Evolutionary conservation across 2,113 vertebrate species (phyloP), one percentile per base, ranked within the genome.

Genomic region (Catagonus wagneri): DNA sequence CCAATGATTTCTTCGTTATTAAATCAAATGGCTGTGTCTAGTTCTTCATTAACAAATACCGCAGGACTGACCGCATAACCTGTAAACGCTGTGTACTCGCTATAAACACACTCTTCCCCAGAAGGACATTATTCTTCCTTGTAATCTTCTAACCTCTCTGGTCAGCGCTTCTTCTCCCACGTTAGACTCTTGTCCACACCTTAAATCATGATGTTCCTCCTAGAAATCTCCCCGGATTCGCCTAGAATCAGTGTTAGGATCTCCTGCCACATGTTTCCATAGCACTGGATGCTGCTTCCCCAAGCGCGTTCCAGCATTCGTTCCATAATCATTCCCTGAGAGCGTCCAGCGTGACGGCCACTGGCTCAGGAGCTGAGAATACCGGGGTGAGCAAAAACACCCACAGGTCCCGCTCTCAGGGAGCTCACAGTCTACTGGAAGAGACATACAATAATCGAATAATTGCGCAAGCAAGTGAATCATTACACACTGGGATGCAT

Each of bases 101-200:
- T 94, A 36, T 72, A 92, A 89, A 84, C 89, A 81, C 56, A 52
- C 9, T 94, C 56, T 81, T 94, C 80, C 76, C 54, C 76, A 58
- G 20, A 58, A 39, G 25, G 60, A 83, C 29, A 89, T 81, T 75
- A 34, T 83, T 90, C 23, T 81, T 92, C 79, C n/a, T 80, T 69
- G 19, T 72, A 93, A 36, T 87, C 44, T 86, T 87, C 90, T 95
- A 56, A 91, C 39, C 83, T 96, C 61, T 92, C 68, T 92, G 72
- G 22, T 91, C 66, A 85, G 11, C 91, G 68, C 7, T 86, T 69
- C 80, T 94, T 92, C 80, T n/a, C 63, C 68, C 89, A 36, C 36
- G 84, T 95, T 96, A 50, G 74, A 88, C 39, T 86, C 14, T 74
- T 95, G 16, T 88, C 65, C 36, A 88, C 78, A 85, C 27, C 32